Evolutionary conservation across 2,888 invertebrate genomes (phyloP).

Genomic region (Timema podura): DNA sequence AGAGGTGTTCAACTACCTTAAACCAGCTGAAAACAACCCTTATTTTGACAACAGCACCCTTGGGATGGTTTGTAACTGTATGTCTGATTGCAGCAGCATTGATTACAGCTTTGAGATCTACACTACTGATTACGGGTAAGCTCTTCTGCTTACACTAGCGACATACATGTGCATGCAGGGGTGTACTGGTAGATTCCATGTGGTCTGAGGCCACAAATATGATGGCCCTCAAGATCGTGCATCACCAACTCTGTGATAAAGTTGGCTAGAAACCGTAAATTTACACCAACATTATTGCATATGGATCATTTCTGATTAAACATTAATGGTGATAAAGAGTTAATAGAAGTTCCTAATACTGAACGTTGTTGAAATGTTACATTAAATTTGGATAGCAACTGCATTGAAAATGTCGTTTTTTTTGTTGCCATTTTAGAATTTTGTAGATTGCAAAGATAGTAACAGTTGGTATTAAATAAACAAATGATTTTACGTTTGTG

Average conservation of each 20-base stretch:
- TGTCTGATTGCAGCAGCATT: conserved; percentile 38
- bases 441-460: no score
- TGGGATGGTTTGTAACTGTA: conserved; percentile 39
- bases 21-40: conserved; percentile 31
- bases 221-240: not conserved
- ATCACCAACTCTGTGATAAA: not conserved
- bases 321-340: no score
- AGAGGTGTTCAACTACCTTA: conserved; percentile 38
- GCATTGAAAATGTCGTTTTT: not conserved
- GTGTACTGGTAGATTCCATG: not conserved
- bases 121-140: not conserved
- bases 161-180: not conserved
- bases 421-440: not conserved
- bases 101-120: conserved; percentile 33
- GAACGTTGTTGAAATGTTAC: not conserved
- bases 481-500: no score
- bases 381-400: not conserved
- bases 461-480: no score
- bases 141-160: not conserved
- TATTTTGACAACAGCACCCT: conserved; percentile 30
- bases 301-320: no score
- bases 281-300: no score
- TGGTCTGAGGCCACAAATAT: no score
- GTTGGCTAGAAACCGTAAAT: no score
- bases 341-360: not conserved